Conservation (phyloP, 2,113 vertebrate species). For the Neotragus pygmaeus region DNA sequence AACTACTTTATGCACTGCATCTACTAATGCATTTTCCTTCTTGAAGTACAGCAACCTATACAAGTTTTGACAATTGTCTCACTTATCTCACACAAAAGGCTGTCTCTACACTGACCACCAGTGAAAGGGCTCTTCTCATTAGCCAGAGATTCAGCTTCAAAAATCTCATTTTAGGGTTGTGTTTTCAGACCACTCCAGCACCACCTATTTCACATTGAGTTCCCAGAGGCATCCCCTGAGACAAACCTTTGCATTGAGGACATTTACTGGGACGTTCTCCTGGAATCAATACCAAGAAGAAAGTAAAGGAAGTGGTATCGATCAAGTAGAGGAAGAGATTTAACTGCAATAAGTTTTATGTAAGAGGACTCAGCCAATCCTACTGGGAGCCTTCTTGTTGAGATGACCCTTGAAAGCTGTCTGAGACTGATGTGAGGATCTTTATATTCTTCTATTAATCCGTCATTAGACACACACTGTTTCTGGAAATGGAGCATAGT, state of each 20-base stretch:
- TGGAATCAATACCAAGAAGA: neutral
- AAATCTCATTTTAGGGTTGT: neutral
- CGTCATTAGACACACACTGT: neutral
- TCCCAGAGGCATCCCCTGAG: neutral
- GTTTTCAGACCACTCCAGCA: neutral
- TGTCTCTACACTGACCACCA: neutral
- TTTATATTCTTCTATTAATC: neutral
- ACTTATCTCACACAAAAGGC: neutral
- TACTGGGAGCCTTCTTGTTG: neutral
- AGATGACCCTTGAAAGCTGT: neutral
- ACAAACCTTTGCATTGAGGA: neutral
- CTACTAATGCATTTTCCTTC: neutral
- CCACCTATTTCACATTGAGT: neutral
- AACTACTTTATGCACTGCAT: neutral
- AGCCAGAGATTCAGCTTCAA: neutral
- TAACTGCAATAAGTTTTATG: neutral
- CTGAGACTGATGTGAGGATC: neutral
- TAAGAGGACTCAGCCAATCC: neutral
- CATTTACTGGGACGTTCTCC: neutral
- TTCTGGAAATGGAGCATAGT: neutral
- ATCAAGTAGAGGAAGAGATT: neutral
- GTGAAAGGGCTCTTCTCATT: neutral
- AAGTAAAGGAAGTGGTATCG: neutral
- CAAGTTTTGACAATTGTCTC: neutral
- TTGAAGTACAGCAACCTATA: rapidly evolving